Conservation (phyloP, 2,797 vertebrate species). For the Mormyrus hasselquistii region DNA sequence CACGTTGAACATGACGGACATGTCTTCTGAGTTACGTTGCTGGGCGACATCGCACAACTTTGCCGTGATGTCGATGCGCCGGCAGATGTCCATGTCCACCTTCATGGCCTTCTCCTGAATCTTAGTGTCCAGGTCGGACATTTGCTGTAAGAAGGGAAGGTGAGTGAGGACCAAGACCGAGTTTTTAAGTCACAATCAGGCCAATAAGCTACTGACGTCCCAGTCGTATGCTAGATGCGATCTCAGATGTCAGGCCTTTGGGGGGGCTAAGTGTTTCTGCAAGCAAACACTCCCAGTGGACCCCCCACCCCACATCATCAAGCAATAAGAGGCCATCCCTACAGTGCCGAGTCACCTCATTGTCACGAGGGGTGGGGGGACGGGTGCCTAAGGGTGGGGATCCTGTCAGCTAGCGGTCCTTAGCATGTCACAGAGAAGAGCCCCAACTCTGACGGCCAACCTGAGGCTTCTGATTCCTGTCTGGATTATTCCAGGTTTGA, state of each 20-base stretch:
- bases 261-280: no score
- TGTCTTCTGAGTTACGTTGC: conserved; percentile 97
- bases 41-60: conserved; percentile 97
- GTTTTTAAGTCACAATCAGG: background rate
- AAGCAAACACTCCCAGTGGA: background rate
- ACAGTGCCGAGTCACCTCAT: background rate
- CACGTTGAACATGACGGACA: conserved; percentile 93
- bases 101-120: conserved; percentile 98
- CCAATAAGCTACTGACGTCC: background rate
- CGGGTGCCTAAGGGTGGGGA: background rate
- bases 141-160: conserved; percentile 75
- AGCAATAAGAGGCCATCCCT: background rate
- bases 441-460: no score
- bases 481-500: no score
- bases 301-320: background rate
- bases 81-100: conserved; percentile 99
- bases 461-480: no score
- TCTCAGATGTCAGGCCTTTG: background rate
- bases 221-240: background rate
- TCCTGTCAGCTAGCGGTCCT: background rate
- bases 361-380: background rate
- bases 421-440: no score
- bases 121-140: conserved; percentile 95
- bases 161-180: background rate
- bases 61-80: conserved; percentile 97